Evolutionary conservation across 2,888 invertebrate species (phyloP).

Genomic region (Mechanitis messenoides): DNA sequence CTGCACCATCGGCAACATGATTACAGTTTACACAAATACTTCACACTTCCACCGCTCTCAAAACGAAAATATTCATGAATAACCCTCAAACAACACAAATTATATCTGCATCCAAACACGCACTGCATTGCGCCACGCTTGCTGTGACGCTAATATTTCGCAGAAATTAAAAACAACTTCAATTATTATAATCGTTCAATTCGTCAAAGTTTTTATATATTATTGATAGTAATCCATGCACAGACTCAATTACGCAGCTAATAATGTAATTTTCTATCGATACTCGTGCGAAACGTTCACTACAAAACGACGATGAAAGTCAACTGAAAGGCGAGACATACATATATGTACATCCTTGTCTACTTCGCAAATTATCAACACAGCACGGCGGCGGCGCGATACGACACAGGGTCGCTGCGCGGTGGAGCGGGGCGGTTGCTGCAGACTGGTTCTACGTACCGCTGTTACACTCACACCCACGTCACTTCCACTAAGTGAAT

Average conservation of each 20-base stretch:
- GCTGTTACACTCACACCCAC: conserved; percentile 63
- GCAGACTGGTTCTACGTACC: conserved; percentile 44
- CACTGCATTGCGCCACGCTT: conserved; percentile 75
- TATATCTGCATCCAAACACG: conserved; percentile 67
- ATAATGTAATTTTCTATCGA: conserved; percentile 68
- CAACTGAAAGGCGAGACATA: conserved; percentile 77
- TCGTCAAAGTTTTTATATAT: conserved; percentile 17
- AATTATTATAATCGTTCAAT: conserved; percentile 12
- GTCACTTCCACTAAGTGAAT: conserved; percentile 46
- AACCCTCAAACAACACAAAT: conserved; percentile 60
- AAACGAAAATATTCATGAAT: conserved; percentile 50
- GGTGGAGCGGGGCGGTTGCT: conserved; percentile 45
- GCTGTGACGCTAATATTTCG: conserved; percentile 60
- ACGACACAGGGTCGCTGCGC: conserved; percentile 33
- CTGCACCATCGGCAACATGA: conserved; percentile 72
- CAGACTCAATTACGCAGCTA: conserved; percentile 70
- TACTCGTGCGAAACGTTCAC: conserved; percentile 74
- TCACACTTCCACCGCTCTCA: conserved; percentile 51
- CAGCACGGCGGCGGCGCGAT: conserved; percentile 43
- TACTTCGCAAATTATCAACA: conserved; percentile 71
- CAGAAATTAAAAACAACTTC: conserved; percentile 27
- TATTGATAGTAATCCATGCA: conserved; percentile 48
- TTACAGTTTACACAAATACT: conserved; percentile 53
- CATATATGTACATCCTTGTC: conserved; percentile 75
- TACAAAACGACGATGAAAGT: conserved; percentile 76